phyloP scores from a whole-genome alignment of 2,888 invertebrate genomes.

The Aleiodes alternator region DNA sequence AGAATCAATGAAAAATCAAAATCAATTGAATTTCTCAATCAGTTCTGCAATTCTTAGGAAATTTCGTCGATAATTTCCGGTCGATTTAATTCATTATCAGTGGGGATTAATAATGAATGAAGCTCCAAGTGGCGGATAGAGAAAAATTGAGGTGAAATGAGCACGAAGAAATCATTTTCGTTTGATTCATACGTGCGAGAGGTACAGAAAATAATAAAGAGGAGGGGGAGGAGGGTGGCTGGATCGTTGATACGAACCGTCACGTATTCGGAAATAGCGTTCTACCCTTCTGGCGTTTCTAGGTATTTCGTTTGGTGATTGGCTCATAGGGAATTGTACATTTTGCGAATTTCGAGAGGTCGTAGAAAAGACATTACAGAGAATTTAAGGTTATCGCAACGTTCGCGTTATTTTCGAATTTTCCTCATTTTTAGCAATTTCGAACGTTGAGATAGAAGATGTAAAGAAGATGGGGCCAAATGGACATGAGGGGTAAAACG shows the following conservation, averaged over 20 bases:
- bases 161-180: slow-evolving; percentile 26
- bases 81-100: slow-evolving; percentile 1
- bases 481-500: no score
- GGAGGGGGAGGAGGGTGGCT: neutral
- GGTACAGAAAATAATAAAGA: slow-evolving; percentile 14
- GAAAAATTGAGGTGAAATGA: neutral
- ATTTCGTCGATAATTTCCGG: neutral
- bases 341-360: neutral
- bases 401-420: no score
- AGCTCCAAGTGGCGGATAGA: neutral
- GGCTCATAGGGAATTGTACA: neutral
- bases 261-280: slow-evolving; percentile 48
- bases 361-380: no score
- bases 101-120: neutral
- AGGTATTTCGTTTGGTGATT: slow-evolving; percentile 2
- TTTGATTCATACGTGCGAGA: slow-evolving; percentile 31
- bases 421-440: no score
- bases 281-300: slow-evolving; percentile 4
- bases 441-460: no score
- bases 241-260: slow-evolving; percentile 43
- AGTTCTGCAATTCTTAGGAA: neutral
- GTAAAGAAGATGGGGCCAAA: no score
- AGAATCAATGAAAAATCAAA: neutral
- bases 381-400: no score
- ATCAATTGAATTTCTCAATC: neutral